Conservation (phyloP, 2,113 vertebrate species). For the Phrynosoma platyrhinos region DNA sequence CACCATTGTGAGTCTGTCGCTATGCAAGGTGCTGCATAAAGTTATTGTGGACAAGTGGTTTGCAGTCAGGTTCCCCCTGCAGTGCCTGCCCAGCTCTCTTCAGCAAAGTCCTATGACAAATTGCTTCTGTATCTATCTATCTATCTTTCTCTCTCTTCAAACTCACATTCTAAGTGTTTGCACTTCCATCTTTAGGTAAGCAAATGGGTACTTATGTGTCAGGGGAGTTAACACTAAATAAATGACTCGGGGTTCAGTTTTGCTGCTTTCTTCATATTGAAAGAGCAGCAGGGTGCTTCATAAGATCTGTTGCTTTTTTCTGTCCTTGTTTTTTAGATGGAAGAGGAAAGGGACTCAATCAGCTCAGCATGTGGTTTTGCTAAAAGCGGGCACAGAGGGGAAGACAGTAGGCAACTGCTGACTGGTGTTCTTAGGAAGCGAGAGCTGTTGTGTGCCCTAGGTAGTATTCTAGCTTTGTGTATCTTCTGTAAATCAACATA, state of each 20-base stretch:
- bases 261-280: slow-evolving; percentile 64
- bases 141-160: background rate
- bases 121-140: background rate
- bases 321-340: slow-evolving; percentile 92
- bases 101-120: background rate
- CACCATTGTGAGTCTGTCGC: background rate
- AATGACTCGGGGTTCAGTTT: slow-evolving; percentile 29
- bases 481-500: slow-evolving; percentile 61
- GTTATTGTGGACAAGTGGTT: background rate
- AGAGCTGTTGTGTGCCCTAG: slow-evolving; percentile 87
- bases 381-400: slow-evolving; percentile 96
- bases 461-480: slow-evolving; percentile 84
- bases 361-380: slow-evolving; percentile 97
- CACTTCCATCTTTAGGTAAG: slow-evolving; percentile 43
- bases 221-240: slow-evolving; percentile 1
- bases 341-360: slow-evolving; percentile 96
- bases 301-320: slow-evolving; percentile 89
- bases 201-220: slow-evolving; percentile 38
- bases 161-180: background rate
- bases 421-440: slow-evolving; percentile 85
- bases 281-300: slow-evolving; percentile 57
- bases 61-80: background rate
- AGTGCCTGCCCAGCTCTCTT: background rate
- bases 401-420: slow-evolving; percentile 97
- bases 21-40: background rate